phyloP scores from a whole-genome alignment of 2,797 vertebrate genomes.

The Brotula barbata region DNA sequence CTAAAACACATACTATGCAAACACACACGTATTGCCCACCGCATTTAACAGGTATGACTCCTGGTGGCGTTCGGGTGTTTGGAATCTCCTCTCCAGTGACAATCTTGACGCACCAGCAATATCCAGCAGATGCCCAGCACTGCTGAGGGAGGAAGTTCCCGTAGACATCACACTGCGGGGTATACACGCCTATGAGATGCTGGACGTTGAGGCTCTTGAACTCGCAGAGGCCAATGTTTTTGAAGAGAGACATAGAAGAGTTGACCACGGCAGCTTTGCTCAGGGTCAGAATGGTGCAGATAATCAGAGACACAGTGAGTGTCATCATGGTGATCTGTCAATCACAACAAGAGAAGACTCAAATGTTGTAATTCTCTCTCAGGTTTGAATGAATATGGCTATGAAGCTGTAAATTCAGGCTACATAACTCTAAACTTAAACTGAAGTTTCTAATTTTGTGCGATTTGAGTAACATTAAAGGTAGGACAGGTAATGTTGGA shows the following conservation, averaged over 20 bases:
- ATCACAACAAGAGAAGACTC: no score
- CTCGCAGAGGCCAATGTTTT: background rate
- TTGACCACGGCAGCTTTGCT: rapidly evolving
- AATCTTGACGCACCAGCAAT: conserved; percentile 50
- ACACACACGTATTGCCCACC: conserved; percentile 14
- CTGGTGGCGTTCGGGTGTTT: background rate
- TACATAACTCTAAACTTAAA: no score
- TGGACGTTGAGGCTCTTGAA: rapidly evolving
- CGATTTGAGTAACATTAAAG: no score
- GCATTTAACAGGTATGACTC: rapidly evolving
- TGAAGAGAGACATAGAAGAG: background rate
- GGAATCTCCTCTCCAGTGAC: conserved; percentile 16
- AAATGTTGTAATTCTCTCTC: no score
- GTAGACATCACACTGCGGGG: conserved; percentile 4
- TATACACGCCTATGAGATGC: rapidly evolving
- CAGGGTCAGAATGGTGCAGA: conserved; percentile 2
- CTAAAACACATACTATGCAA: no score
- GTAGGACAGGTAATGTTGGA: no score
- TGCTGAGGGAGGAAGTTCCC: conserved; percentile 47
- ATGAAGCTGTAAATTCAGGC: no score
- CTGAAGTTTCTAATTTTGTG: no score
- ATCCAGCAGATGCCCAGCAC: background rate
- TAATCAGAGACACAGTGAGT: background rate
- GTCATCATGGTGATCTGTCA: conserved; percentile 7
- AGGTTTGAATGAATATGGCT: no score